Evolutionary conservation across 2,888 invertebrate species (phyloP).

Genomic region (Seira musarum): DNA sequence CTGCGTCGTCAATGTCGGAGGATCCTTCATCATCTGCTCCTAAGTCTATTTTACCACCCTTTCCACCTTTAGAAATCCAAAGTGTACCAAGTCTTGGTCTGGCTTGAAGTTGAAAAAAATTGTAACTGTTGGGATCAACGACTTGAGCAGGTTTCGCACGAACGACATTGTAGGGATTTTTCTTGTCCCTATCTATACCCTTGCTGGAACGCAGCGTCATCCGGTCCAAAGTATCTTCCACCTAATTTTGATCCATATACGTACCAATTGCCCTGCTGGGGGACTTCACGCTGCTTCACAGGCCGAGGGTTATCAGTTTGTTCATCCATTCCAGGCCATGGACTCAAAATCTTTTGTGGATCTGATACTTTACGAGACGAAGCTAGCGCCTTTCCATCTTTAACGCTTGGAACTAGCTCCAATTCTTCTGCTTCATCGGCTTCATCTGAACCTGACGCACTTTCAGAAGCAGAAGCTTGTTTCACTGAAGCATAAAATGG

Average conservation of each 20-base stretch:
- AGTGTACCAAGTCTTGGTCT: background rate
- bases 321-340: background rate
- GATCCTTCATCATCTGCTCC: no score
- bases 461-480: no score
- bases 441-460: no score
- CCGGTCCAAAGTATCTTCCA: no score
- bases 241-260: no score
- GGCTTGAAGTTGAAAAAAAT: constrained; percentile 34
- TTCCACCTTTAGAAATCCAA: background rate
- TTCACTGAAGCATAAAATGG: no score
- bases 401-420: no score
- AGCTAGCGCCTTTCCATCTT: no score
- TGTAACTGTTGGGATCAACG: constrained; percentile 19
- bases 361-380: no score
- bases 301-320: background rate
- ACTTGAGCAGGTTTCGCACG: background rate
- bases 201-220: no score
- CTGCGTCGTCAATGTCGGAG: background rate
- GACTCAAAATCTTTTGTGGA: background rate
- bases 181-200: background rate
- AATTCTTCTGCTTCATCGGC: no score
- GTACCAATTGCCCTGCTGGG: constrained; percentile 16
- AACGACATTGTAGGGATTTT: constrained; percentile 5
- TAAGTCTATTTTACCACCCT: no score
- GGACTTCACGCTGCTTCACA: background rate